Conservation (phyloP, 2,797 vertebrate species). For the Leuciscus waleckii region DNA sequence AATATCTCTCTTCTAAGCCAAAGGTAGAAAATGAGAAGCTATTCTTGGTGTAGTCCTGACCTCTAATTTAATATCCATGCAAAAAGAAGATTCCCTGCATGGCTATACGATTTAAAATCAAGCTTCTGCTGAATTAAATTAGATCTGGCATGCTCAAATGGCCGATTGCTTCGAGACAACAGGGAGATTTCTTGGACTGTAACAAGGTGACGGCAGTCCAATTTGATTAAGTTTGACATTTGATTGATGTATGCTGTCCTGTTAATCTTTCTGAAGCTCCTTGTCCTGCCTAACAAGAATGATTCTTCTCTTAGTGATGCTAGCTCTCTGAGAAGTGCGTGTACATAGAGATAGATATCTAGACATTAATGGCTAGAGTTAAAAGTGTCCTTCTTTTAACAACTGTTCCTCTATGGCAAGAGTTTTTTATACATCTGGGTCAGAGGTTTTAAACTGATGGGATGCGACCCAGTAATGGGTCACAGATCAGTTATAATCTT, state of each 20-base stretch:
- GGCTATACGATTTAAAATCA: slow-evolving; percentile 48
- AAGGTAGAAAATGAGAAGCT: slow-evolving; percentile 18
- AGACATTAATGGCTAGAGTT: slow-evolving; percentile 1
- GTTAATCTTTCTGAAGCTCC: slow-evolving; percentile 43
- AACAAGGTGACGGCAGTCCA: slow-evolving; percentile 55
- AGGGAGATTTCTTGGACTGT: slow-evolving; percentile 55
- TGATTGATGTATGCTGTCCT: slow-evolving; percentile 58
- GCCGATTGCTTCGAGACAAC: slow-evolving; percentile 46
- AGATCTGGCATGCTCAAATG: slow-evolving; percentile 37
- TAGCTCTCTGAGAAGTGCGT: neutral
- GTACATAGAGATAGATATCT: slow-evolving; percentile 3
- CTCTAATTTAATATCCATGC: slow-evolving; percentile 50
- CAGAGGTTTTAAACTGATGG: neutral
- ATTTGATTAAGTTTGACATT: slow-evolving; percentile 61
- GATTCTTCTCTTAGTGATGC: slow-evolving; percentile 23
- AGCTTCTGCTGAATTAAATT: slow-evolving; percentile 48
- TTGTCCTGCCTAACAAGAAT: slow-evolving; percentile 48
- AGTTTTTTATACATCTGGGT: neutral
- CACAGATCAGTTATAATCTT: neutral
- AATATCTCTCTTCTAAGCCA: neutral
- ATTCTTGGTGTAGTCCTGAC: slow-evolving; percentile 9
- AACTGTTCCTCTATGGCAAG: neutral
- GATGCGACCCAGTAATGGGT: neutral
- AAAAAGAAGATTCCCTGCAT: slow-evolving; percentile 41
- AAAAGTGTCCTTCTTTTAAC: neutral